phyloP scores from a whole-genome alignment of 2,797 vertebrate species.

The Notolabrus celidotus region DNA sequence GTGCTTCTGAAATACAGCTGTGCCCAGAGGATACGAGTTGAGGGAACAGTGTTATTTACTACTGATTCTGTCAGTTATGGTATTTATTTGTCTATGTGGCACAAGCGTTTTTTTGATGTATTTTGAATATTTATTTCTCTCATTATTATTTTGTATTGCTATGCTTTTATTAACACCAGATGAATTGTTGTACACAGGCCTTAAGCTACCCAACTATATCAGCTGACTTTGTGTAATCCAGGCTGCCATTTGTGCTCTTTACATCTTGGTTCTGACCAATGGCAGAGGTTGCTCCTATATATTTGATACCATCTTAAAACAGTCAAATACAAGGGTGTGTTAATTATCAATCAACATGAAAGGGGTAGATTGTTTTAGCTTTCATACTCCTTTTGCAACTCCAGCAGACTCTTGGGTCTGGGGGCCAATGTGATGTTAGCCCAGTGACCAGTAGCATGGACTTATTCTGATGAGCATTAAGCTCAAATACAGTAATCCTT shows the following conservation, averaged over 20 bases:
- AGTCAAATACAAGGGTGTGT: slow-evolving; percentile 4
- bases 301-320: neutral
- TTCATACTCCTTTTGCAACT: slow-evolving; percentile 34
- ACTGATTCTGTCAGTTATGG: neutral
- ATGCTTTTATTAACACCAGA: slow-evolving; percentile 13
- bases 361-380: slow-evolving; percentile 20
- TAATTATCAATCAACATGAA: neutral
- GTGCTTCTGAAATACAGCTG: slow-evolving; percentile 15
- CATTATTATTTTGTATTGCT: neutral
- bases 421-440: slow-evolving; percentile 69
- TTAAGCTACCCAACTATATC: slow-evolving; percentile 1
- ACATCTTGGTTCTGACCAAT: slow-evolving; percentile 16
- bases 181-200: neutral
- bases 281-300: neutral
- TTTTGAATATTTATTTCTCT: too few relatives aligned
- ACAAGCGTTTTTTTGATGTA: slow-evolving; percentile 2
- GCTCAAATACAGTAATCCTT: slow-evolving; percentile 77
- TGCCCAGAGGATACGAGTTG: slow-evolving; percentile 16
- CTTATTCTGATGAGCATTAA: slow-evolving; percentile 82
- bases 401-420: slow-evolving; percentile 37
- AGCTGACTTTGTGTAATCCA: slow-evolving; percentile 16
- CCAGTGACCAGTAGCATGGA: slow-evolving; percentile 52
- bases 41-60: slow-evolving; percentile 14
- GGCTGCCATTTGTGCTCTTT: slow-evolving; percentile 10
- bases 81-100: neutral